Evolutionary conservation across 2,113 vertebrate genomes (phyloP).

Genomic region (Pachyramphus minor): DNA sequence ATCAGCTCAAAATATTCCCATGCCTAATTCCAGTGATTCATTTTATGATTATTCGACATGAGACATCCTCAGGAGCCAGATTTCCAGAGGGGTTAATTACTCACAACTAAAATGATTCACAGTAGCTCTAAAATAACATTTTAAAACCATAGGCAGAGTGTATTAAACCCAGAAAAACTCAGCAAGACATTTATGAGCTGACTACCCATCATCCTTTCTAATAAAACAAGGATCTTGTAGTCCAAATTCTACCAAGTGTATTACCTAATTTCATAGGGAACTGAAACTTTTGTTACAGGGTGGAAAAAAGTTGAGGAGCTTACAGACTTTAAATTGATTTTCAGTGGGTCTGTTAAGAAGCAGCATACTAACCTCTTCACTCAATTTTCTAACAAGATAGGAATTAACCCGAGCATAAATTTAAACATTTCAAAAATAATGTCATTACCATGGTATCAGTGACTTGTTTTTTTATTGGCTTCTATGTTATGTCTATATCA

Average conservation of each 20-base stretch:
- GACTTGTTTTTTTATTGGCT: not conserved
- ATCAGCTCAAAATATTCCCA: not conserved
- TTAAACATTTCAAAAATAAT: not conserved
- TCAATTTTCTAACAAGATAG: not conserved
- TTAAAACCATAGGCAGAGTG: not conserved
- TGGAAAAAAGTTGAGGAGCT: not conserved
- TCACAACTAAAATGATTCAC: not conserved
- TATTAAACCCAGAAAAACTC: not conserved
- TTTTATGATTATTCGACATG: not conserved
- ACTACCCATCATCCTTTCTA: not conserved
- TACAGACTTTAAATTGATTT: not conserved
- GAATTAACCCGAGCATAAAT: not conserved
- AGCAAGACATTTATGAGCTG: not conserved
- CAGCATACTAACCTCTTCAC: not conserved
- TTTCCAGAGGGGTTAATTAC: constrained; percentile 17
- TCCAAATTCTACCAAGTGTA: not conserved
- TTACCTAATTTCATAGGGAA: not conserved
- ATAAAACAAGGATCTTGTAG: not conserved
- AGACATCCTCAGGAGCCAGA: not conserved
- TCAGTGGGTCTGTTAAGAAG: not conserved
- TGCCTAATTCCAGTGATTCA: not conserved
- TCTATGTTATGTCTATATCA: not conserved
- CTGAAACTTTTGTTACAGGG: not conserved
- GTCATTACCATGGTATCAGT: rapidly evolving
- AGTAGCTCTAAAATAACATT: not conserved